Percentiles rank a stretch among this genome's conserved stretches.
phyloP scores from a whole-genome alignment of 2,888 invertebrate species.

The Melitaea athalia region DNA sequence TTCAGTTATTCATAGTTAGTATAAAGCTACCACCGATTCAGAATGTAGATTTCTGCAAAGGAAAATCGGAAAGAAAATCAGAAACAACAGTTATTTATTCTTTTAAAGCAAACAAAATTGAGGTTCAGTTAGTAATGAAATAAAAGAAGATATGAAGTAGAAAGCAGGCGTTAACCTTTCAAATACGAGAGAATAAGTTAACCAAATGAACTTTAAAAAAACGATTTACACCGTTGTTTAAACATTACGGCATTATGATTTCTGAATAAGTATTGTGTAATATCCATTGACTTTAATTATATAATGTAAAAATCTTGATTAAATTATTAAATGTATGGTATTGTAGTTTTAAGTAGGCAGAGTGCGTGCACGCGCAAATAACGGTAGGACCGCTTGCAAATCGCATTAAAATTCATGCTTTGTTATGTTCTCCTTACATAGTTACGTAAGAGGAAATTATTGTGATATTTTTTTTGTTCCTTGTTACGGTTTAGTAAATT shows the following conservation, averaged over 20 bases:
- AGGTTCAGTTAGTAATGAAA: too few species aligned
- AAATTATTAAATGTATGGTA: background rate
- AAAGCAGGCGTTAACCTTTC: too few species aligned
- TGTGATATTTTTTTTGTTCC: background rate
- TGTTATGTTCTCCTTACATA: conserved; percentile 4
- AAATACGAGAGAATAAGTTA: background rate
- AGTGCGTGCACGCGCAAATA: background rate
- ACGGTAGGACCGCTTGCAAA: conserved; percentile 17
- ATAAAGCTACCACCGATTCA: too few species aligned
- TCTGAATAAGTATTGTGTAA: conserved; percentile 4
- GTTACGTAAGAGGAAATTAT: conserved; percentile 1
- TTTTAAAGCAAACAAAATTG: background rate
- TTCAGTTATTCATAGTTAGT: too few species aligned
- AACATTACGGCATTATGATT: conserved; percentile 4
- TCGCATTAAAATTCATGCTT: conserved; percentile 13
- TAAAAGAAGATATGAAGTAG: too few species aligned
- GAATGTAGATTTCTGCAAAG: too few species aligned
- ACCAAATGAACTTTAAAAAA: background rate
- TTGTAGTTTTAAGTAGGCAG: conserved; percentile 1
- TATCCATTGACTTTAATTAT: conserved; percentile 1
- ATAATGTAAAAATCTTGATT: conserved; percentile 6
- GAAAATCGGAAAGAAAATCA: background rate
- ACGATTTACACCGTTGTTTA: background rate
- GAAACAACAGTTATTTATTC: too few species aligned
- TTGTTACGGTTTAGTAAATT: background rate